These are phyloP conservation scores for Blomia tropicalis DNA, from an alignment of 2,888 invertebrate species.

Conservation along the genomic window DNA sequence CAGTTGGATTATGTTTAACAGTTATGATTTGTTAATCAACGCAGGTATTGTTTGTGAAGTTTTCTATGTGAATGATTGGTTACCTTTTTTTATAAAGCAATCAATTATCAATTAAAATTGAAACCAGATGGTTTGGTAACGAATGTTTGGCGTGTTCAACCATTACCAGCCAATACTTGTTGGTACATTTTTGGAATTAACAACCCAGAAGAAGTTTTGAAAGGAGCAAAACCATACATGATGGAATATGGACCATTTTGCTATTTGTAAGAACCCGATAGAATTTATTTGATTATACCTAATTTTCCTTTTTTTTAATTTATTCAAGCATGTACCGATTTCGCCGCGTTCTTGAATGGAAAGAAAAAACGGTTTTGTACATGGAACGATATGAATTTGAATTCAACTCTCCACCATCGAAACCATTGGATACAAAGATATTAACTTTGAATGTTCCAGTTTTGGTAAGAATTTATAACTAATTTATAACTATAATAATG, in stretches of 20 bases:
- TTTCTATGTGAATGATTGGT: too few relatives aligned
- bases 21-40: background rate
- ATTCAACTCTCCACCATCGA: background rate
- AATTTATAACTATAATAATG: background rate
- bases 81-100: too few relatives aligned
- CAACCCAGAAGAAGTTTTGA: background rate
- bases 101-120: background rate
- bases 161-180: constrained; percentile 2
- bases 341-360: background rate
- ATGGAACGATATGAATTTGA: constrained; percentile 11
- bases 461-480: background rate
- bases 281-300: constrained; percentile 1
- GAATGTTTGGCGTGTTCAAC: background rate
- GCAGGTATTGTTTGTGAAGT: too few relatives aligned
- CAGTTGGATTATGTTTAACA: background rate
- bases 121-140: background rate
- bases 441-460: background rate
- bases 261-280: background rate
- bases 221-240: background rate
- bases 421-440: background rate
- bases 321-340: background rate
- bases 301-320: background rate
- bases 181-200: constrained; percentile 14
- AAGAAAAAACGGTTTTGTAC: background rate
- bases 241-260: background rate